Evolutionary conservation across 2,113 vertebrate species (phyloP).

Genomic region (Atlantisia rogersi): DNA sequence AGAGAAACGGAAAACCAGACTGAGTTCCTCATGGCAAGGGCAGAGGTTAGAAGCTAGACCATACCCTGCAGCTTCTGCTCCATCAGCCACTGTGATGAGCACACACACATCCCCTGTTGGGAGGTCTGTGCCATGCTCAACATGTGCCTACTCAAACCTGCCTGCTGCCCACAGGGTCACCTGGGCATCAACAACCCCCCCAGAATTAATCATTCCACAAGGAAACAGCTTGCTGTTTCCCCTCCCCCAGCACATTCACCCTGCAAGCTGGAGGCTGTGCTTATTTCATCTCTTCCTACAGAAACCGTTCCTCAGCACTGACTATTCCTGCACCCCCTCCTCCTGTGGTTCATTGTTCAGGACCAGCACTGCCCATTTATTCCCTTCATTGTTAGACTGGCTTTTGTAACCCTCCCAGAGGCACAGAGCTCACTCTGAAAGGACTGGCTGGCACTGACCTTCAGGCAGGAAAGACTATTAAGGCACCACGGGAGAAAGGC

Average conservation of each 20-base stretch:
- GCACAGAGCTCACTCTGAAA: neutral
- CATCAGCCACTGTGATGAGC: neutral
- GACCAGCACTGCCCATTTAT: neutral
- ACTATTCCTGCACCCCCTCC: neutral
- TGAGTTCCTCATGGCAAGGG: neutral
- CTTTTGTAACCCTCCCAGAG: neutral
- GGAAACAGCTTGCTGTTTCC: neutral
- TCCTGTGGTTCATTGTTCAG: neutral
- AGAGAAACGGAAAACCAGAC: neutral
- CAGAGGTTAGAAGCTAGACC: neutral
- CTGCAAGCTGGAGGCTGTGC: neutral
- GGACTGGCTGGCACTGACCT: neutral
- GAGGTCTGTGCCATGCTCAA: neutral
- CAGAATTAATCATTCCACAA: neutral
- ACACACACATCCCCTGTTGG: neutral
- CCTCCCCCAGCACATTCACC: neutral
- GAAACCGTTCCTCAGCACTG: neutral
- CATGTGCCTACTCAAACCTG: neutral
- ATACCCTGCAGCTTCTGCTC: neutral
- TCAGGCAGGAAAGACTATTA: constrained; percentile 1
- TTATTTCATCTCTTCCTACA: neutral
- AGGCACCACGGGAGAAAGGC: constrained; percentile 1
- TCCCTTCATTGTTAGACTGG: neutral
- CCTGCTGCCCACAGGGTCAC: neutral
- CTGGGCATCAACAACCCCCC: neutral